phyloP scores from a whole-genome alignment of 2,888 invertebrate genomes.

The Mantis religiosa region DNA sequence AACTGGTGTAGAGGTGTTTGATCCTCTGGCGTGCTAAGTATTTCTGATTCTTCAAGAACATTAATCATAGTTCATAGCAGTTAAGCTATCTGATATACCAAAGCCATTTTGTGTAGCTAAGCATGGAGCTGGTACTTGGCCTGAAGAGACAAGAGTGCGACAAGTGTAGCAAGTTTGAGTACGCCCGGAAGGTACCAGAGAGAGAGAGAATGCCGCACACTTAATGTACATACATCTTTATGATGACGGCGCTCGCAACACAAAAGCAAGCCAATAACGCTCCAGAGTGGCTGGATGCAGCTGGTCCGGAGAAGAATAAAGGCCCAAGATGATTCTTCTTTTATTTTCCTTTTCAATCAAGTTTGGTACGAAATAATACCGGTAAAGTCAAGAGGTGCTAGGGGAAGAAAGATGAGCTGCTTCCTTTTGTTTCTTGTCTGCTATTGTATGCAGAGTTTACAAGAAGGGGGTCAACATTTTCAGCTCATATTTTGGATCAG shows the following conservation, averaged over 20 bases:
- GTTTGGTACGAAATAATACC: background rate
- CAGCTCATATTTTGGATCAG: background rate
- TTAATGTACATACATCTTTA: background rate
- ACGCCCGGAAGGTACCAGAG: background rate
- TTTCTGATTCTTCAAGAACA: too few species aligned
- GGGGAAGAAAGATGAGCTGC: background rate
- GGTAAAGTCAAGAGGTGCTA: background rate
- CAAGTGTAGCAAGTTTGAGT: background rate
- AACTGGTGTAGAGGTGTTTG: too few species aligned
- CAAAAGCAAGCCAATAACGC: background rate
- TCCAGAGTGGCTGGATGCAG: background rate
- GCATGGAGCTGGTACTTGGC: background rate
- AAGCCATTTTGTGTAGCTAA: too few species aligned
- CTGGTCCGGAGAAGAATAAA: background rate
- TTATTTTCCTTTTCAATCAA: background rate
- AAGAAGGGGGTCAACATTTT: background rate
- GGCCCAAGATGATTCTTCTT: background rate
- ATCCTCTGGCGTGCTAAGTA: too few species aligned
- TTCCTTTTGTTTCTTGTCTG: background rate
- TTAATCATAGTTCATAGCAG: too few species aligned
- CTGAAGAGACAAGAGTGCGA: background rate
- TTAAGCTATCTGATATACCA: too few species aligned
- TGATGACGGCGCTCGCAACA: background rate
- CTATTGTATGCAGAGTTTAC: background rate
- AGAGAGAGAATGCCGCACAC: too few species aligned